phyloP scores from a whole-genome alignment of 2,888 invertebrate genomes.

The Drepana falcataria region DNA sequence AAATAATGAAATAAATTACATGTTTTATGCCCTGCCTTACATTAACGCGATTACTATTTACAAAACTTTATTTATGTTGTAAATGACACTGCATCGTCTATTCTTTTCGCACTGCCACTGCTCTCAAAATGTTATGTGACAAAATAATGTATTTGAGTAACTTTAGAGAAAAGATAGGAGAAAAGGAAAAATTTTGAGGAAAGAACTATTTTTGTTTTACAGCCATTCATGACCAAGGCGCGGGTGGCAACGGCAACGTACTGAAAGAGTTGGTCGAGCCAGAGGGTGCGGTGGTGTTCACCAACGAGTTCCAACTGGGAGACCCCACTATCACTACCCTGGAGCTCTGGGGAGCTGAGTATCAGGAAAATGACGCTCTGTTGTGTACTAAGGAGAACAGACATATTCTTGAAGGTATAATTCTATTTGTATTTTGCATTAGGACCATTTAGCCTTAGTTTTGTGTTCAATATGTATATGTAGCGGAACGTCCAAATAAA shows the following conservation, averaged over 20 bases:
- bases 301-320: slow-evolving; percentile 91
- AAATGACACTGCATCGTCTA: too few species aligned
- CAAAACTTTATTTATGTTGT: too few species aligned
- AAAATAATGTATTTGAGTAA: neutral
- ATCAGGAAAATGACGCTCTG: slow-evolving; percentile 96
- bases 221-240: slow-evolving; percentile 99
- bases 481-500: too few species aligned
- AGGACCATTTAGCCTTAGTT: neutral
- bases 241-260: slow-evolving; percentile 99
- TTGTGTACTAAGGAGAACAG: slow-evolving; percentile 85
- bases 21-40: too few species aligned
- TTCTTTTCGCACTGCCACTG: too few species aligned
- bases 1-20: too few species aligned
- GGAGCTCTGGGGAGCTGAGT: slow-evolving; percentile 99
- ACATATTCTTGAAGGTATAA: slow-evolving; percentile 76
- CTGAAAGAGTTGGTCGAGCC: slow-evolving; percentile 98
- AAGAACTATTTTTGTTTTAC: neutral
- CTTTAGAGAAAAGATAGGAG: too few species aligned
- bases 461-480: neutral
- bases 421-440: neutral
- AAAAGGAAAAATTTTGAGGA: too few species aligned
- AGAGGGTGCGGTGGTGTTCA: slow-evolving; percentile 93
- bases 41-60: too few species aligned
- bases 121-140: neutral
- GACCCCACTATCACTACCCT: slow-evolving; percentile 96